A percentile compares a stretch with the other conserved stretches of the same genome.
phyloP scores from a whole-genome alignment of 2,888 invertebrate species.

The Stegophylla sp. region DNA sequence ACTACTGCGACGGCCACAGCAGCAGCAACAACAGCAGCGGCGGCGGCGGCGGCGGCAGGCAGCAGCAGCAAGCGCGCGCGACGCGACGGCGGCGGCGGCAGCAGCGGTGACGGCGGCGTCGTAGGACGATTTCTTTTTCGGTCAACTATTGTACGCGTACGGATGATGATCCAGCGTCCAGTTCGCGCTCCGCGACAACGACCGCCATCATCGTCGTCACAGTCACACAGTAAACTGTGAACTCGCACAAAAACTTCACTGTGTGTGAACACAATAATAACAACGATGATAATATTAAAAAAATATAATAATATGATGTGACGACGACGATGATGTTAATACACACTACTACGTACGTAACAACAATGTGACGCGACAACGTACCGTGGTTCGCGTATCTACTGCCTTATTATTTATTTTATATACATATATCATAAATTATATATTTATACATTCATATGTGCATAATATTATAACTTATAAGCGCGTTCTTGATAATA shows the following conservation, averaged over 20 bases:
- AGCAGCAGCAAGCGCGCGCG: slow-evolving; percentile 12
- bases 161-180: slow-evolving; percentile 13
- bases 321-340: no score
- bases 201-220: slow-evolving; percentile 17
- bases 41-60: slow-evolving; percentile 1
- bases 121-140: slow-evolving; percentile 50
- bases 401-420: not conserved
- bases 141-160: slow-evolving; percentile 34
- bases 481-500: not conserved
- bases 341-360: not conserved
- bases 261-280: not conserved
- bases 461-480: not conserved
- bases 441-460: no score
- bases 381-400: not conserved
- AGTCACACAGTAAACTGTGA: not conserved
- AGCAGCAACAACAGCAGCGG: not conserved
- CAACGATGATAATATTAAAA: not conserved
- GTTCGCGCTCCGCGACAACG: slow-evolving; percentile 9
- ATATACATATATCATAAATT: not conserved
- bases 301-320: no score
- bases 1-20: slow-evolving; percentile 30
- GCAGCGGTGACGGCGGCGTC: not conserved
- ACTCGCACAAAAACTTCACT: no score
- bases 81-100: slow-evolving; percentile 34
- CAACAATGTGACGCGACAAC: not conserved